Conservation (phyloP, 2,888 invertebrate species). For the Drosophila mercatorum region DNA sequence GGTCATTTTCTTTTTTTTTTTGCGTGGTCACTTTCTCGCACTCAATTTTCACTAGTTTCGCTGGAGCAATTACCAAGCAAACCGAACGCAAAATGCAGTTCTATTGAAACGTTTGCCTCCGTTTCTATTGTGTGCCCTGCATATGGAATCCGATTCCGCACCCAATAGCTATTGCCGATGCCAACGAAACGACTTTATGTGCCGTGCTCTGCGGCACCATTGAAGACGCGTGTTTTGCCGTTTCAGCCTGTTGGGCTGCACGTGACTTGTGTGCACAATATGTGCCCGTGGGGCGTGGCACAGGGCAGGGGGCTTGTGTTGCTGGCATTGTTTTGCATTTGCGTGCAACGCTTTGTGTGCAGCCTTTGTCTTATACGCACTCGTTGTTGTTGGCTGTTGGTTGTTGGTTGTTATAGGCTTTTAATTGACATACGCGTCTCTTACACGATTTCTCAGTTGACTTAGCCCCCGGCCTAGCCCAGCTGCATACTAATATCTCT, state of each 20-base stretch:
- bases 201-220: constrained; percentile 45
- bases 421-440: constrained; percentile 77
- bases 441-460: constrained; percentile 71
- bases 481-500: constrained; percentile 67
- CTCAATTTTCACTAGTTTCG: constrained; percentile 5
- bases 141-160: constrained; percentile 26
- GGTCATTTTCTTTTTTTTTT: not conserved
- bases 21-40: constrained; percentile 1
- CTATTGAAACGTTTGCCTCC: constrained; percentile 24
- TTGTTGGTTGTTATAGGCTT: constrained; percentile 65
- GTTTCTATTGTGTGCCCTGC: constrained; percentile 33
- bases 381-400: constrained; percentile 20
- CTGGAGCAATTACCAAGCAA: not conserved
- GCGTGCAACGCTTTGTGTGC: constrained; percentile 71
- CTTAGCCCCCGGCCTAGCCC: constrained; percentile 37
- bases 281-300: constrained; percentile 4
- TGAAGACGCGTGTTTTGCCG: constrained; percentile 69
- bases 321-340: constrained; percentile 67
- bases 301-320: constrained; percentile 2
- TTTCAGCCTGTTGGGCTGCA: constrained; percentile 61
- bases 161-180: constrained; percentile 3
- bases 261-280: constrained; percentile 74
- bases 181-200: constrained; percentile 34
- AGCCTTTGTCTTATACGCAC: constrained; percentile 35
- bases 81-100: constrained; percentile 29